Conservation (phyloP, 2,113 vertebrate species). For the Leptocoma aspasia region DNA sequence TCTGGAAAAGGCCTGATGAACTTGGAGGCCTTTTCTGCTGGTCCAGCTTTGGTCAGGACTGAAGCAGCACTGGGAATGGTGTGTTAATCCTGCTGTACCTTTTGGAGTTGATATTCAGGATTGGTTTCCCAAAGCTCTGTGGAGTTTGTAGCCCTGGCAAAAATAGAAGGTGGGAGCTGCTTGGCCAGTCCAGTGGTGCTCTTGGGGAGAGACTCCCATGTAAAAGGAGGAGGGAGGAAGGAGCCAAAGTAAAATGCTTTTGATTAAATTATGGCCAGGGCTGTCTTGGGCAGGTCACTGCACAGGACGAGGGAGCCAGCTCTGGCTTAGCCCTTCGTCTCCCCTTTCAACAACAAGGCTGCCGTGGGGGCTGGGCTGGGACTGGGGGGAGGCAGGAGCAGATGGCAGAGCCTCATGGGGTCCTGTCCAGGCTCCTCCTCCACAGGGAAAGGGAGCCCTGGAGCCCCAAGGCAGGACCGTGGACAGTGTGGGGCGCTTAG, state of each 20-base stretch:
- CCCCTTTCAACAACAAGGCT: slow-evolving; percentile 8
- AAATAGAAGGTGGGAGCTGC: not conserved
- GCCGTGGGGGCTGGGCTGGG: not conserved
- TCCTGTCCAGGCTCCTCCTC: not conserved
- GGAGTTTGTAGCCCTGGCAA: not conserved
- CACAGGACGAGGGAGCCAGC: not conserved
- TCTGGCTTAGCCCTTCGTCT: slow-evolving; percentile 22
- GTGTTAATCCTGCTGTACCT: not conserved
- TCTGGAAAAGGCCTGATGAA: not conserved
- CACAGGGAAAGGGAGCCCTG: not conserved
- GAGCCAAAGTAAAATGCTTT: not conserved
- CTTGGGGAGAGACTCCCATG: not conserved
- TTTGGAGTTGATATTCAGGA: not conserved
- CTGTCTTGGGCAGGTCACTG: not conserved
- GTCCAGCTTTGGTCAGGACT: not conserved
- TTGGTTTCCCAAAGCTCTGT: not conserved
- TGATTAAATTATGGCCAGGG: not conserved
- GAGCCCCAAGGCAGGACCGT: not conserved
- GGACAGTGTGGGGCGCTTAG: not conserved
- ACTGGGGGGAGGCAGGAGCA: not conserved
- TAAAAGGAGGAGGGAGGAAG: not conserved
- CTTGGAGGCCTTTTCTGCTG: not conserved
- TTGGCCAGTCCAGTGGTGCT: not conserved
- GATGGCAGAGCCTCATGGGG: not conserved
- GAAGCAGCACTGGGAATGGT: not conserved